Evolutionary conservation across 64 coral and sea anemone genomes (phyloP).

Genomic region (Dendronephthya gigantea): DNA sequence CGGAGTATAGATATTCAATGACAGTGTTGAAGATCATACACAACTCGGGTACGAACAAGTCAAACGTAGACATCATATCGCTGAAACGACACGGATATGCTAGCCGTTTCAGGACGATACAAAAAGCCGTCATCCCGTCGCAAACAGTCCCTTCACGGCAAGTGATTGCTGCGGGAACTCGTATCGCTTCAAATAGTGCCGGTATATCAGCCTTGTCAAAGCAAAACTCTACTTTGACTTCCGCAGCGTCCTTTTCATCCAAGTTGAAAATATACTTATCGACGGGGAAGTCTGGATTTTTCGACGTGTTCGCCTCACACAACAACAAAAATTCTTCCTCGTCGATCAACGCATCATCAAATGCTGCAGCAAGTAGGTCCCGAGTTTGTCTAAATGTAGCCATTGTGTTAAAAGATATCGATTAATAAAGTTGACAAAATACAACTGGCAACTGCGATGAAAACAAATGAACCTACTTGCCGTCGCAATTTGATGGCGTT

Average conservation of each 20-base stretch:
- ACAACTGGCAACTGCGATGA: too few relatives aligned
- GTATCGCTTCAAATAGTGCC: background rate
- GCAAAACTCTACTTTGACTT: background rate
- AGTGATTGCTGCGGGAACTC: background rate
- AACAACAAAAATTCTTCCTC: background rate
- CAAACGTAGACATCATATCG: constrained; percentile 1
- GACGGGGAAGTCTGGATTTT: background rate
- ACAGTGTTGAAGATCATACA: constrained; percentile 15
- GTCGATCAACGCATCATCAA: background rate
- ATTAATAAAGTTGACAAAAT: too few relatives aligned
- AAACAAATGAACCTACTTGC: too few relatives aligned
- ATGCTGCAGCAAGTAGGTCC: background rate
- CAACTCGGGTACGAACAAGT: background rate
- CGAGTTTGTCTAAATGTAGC: constrained; percentile 11
- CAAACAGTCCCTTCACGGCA: background rate
- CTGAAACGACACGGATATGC: background rate
- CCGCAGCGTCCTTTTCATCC: background rate
- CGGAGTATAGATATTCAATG: background rate
- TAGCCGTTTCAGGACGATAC: background rate
- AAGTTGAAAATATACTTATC: constrained; percentile 2
- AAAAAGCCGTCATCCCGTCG: background rate
- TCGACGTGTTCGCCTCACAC: constrained; percentile 1
- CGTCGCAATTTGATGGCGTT: too few relatives aligned
- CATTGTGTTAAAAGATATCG: too few relatives aligned
- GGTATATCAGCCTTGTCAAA: background rate